Conservation (phyloP, 2,797 vertebrate genomes). For the Pempheris klunzingeri region DNA sequence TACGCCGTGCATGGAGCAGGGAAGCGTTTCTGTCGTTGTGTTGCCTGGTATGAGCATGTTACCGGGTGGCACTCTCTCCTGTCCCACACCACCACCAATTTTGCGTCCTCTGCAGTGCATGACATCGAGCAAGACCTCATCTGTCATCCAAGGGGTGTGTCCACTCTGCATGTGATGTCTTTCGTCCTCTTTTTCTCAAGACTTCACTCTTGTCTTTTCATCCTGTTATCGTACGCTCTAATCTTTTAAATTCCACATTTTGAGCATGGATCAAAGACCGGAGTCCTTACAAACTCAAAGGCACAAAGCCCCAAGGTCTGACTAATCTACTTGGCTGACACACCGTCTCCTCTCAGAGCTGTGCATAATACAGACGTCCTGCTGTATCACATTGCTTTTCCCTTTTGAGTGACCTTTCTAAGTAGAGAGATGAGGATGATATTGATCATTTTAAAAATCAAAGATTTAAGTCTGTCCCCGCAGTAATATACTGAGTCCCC, state of each 20-base stretch:
- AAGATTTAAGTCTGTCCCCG: slow-evolving; percentile 9
- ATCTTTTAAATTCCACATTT: slow-evolving; percentile 46
- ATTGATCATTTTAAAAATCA: slow-evolving; percentile 38
- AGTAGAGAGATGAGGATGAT: slow-evolving; percentile 31
- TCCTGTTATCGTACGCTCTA: slow-evolving; percentile 46
- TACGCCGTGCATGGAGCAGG: slow-evolving; percentile 84
- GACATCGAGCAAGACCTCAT: slow-evolving; percentile 42
- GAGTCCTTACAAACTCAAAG: slow-evolving; percentile 39
- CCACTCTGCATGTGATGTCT: slow-evolving; percentile 63
- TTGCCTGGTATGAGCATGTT: slow-evolving; percentile 62
- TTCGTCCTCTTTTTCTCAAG: slow-evolving; percentile 51
- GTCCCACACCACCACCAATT: slow-evolving; percentile 30
- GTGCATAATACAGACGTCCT: slow-evolving; percentile 42
- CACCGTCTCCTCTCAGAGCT: slow-evolving; percentile 29
- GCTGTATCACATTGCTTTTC: slow-evolving; percentile 37
- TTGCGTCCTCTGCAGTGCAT: slow-evolving; percentile 50
- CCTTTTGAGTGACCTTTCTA: slow-evolving; percentile 29
- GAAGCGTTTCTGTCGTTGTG: slow-evolving; percentile 26
- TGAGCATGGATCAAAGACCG: slow-evolving; percentile 43
- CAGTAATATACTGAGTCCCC: slow-evolving; percentile 4
- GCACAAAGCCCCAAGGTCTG: slow-evolving; percentile 39
- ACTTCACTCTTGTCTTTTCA: slow-evolving; percentile 46
- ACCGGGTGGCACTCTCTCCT: slow-evolving; percentile 38
- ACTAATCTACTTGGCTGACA: slow-evolving; percentile 52
- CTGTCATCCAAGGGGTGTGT: slow-evolving; percentile 38